Evolutionary conservation across 2,888 invertebrate species (phyloP), one percentile per base, ranked within the genome.

Genomic region (Prosopocoilus inquinatus): DNA sequence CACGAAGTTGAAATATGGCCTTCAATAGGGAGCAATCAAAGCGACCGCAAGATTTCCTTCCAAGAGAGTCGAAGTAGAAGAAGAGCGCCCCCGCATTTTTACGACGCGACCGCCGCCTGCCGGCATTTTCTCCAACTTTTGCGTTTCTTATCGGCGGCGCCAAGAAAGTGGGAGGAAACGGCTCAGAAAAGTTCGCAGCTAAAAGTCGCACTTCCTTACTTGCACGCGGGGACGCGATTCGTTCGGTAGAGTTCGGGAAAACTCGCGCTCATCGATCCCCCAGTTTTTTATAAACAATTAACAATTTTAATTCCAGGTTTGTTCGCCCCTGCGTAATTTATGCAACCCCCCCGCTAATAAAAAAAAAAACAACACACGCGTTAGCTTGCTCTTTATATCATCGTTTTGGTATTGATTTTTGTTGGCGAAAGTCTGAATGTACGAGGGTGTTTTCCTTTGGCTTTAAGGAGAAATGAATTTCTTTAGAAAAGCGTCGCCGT

Each of bases 21-120:
- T 55, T 60, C 56, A 62, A 62, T 56, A 56, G 61, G 60, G 61
- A 63, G 67, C 68, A 73, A 73, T 76, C 75, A 76, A 76, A 75
- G 75, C 69, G 72, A 75, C 76, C 76, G 69, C 75, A 71, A 70
- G 68, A 70, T 72, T 69, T 69, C 63, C 65, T n/a, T n/a, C n/a
- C n/a, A n/a, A n/a, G n/a, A n/a, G n/a, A n/a, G n/a, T n/a, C n/a
- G n/a, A n/a, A n/a, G n/a, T n/a, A n/a, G n/a, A 53, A 51, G 50
- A 51, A 46, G 53, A 47, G 49, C 20, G 41, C n/a, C 15, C 52
- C 53, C 39, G 47, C 58, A 65, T 63, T 64, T 63, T 59, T 60
- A 58, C 50, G 48, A 55, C 50, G 45, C 61, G 59, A 67, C 71
- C 70, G 72, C 72, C 63, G 67, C 67, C 73, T 74, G 66, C 64